Base-by-base conservation (phyloP, 2,797 vertebrate genomes). In the Chiroxiphia lanceolata region DNA sequence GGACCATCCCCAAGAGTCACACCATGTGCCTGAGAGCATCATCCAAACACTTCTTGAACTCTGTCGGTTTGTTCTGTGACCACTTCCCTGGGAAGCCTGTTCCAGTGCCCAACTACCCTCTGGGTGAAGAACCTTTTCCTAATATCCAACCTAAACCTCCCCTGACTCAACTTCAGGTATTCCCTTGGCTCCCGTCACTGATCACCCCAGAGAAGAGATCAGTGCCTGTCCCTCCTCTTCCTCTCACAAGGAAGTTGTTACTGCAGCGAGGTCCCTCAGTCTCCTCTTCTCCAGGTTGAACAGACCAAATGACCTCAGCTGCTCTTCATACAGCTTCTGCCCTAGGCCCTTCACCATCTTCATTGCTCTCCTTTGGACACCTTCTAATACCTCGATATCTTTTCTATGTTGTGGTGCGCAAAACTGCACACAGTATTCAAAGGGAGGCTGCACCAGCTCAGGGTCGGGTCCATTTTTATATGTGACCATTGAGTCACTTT, bases 81-180 rank as follows among this genome's bases (percentile, higher is more conserved):
- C 23, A 11, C 14, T 65, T 50, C n/a, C 29, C n/a, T 33, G 25
- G 17, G 38, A 8, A 71, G n/a, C 38, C 29, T 27, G 18, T 71
- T 59, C 13, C 29, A 59, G 18, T 4, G n/a, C 18, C n/a, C n/a
- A 19, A 0, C 4, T n/a, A 47, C 6, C 6, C 11, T 31, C 17
- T 20, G 18, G 21, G 13, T 33, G 45, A 71, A 71, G 51, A 59
- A 78, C 2, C 8, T 7, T 53, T 22, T 36, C 16, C 31, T 33
- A 7, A 65, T 53, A 36, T 11, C 17, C n/a, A 34, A 9, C 9
- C 26, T 42, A 65, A 53, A 47, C 11, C 15, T 53, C 9, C 27
- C 29, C 38, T 38, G 21, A 53, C 38, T 31, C 45, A 47, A 8
- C 7, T 60, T 23, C 13, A 60, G 59, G 34, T 4, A 16, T 53